Evolutionary conservation across 2,113 vertebrate species (phyloP), one percentile per base, ranked within the genome.

Genomic region (Macrotus californicus): DNA sequence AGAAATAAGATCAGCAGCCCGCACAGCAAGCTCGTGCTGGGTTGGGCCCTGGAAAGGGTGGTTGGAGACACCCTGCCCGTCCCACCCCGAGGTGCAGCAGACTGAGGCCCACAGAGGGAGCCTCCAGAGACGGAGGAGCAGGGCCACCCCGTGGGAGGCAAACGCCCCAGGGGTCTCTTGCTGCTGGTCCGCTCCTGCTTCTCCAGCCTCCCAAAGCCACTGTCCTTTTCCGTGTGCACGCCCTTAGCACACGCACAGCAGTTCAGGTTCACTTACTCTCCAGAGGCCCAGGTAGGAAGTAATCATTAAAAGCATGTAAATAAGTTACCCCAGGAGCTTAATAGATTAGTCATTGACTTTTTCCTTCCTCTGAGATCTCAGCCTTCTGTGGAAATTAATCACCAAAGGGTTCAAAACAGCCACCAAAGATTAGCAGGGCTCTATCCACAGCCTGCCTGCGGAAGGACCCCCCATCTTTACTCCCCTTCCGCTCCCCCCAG

Each of bases 241-340:
- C 90, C 83, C 97, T 95, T 79, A 52, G 89, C 93, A 95, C 46
- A 70, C 76, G 75, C 89, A 92, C 97, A 89, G 94, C 4, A 4
- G 96, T 95, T 97, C 94, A 83, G 94, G 96, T 95, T 95, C 96
- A 94, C 97, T 97, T 96, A 96, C 97, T 94, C 97, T 96, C 94
- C 85, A 84, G 95, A 95, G 88, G 89, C 76, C 94, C 96, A 94
- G 97, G 97, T 97, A 97, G 97, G 96, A 98, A 98, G 96, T 91
- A 97, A 98, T 98, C 98, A 95, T 98, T 98, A 97, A 98, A 98
- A 98, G 98, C 98, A 98, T 97, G 98, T 97, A 98, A 98, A 98
- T 98, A 98, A 98, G 97, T 98, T 98, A 97, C 98, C 93, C 93
- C 83, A 66, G 97, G 95, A 98, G 97, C 97, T 98, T 98, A 97